Conservation (phyloP, 2,888 invertebrate species). For the Halictus quadricinctus region DNA sequence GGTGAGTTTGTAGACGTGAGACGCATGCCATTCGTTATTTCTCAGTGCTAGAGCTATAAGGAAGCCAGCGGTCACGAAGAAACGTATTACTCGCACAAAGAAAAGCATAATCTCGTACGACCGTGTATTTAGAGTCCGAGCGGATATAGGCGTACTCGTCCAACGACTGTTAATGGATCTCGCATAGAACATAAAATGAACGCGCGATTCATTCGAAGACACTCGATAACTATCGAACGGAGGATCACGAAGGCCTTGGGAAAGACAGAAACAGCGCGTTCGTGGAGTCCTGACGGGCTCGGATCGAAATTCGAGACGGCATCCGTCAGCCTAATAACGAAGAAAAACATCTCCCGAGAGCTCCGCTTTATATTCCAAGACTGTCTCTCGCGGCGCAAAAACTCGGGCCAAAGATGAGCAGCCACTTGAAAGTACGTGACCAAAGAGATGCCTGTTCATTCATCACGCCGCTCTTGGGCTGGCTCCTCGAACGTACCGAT, state of each 20-base stretch:
- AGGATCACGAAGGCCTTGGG: not conserved
- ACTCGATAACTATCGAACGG: not conserved
- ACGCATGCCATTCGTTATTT: not conserved
- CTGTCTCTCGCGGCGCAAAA: slow-evolving; percentile 26
- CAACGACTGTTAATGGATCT: not conserved
- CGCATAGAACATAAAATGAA: not conserved
- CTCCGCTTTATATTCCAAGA: slow-evolving; percentile 43
- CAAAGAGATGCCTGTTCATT: slow-evolving; percentile 46
- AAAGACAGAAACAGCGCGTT: not conserved
- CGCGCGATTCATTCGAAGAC: not conserved
- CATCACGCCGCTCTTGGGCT: slow-evolving; percentile 26
- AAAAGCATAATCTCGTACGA: not conserved
- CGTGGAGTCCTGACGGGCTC: slow-evolving; percentile 19
- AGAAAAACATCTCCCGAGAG: slow-evolving; percentile 24
- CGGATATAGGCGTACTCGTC: not conserved
- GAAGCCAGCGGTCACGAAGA: not conserved
- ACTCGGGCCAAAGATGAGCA: slow-evolving; percentile 45
- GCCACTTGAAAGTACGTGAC: slow-evolving; percentile 52
- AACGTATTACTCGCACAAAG: no score
- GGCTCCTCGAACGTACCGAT: slow-evolving; percentile 13
- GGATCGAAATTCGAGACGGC: slow-evolving; percentile 38
- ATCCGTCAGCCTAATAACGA: slow-evolving; percentile 23
- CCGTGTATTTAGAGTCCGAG: not conserved
- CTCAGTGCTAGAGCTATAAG: not conserved
- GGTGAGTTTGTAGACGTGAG: not conserved